Conservation (phyloP, 2,113 vertebrate species). For the Proteles cristata region DNA sequence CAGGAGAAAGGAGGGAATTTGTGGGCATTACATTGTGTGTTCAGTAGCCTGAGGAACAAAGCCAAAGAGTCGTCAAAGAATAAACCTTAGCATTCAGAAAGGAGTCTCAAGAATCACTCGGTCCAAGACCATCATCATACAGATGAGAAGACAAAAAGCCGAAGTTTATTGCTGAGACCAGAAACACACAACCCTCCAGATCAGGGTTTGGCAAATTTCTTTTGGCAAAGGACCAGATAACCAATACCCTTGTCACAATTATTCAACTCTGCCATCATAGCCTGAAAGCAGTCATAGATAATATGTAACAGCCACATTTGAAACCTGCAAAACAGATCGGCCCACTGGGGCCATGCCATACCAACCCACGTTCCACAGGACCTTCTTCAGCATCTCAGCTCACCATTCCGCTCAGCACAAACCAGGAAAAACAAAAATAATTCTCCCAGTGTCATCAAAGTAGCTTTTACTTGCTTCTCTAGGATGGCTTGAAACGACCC, state of each 20-base stretch:
- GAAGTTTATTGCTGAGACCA: background rate
- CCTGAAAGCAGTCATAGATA: background rate
- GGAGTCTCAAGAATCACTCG: background rate
- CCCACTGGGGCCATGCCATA: too few relatives aligned
- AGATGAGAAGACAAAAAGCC: slow-evolving; percentile 1
- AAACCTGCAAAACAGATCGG: background rate
- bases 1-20: background rate
- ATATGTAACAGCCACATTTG: background rate
- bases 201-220: background rate
- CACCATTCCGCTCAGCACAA: background rate
- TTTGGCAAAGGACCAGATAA: background rate
- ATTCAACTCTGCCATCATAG: background rate
- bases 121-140: background rate
- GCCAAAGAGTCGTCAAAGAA: background rate
- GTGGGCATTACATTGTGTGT: background rate
- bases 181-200: background rate
- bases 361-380: background rate
- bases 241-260: background rate
- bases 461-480: background rate
- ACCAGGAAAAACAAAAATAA: background rate
- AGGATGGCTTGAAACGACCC: background rate
- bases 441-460: background rate
- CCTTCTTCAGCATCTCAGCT: background rate
- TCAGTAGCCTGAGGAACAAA: background rate
- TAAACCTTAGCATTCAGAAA: background rate